A percentile compares a stretch with the other conserved stretches of the same genome.
Evolutionary conservation across 2,797 vertebrate genomes (phyloP).

Genomic region (Botia kubotai): DNA sequence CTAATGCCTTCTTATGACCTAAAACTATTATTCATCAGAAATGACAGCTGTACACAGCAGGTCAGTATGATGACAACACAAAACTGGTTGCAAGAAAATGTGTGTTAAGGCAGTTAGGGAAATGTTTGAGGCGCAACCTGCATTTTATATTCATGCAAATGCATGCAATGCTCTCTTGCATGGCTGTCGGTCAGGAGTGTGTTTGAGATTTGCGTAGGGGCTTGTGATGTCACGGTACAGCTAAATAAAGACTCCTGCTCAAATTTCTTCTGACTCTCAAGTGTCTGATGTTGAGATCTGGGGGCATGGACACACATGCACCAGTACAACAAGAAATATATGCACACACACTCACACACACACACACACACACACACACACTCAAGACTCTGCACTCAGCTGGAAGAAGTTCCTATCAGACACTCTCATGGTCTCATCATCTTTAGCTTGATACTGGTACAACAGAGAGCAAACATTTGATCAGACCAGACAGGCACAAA

Average conservation of each 20-base stretch:
- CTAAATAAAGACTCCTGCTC: conserved; percentile 29
- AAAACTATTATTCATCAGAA: neutral
- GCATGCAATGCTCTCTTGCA: neutral
- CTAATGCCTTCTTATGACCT: too few species aligned
- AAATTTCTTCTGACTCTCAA: conserved; percentile 17
- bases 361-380: conserved; percentile 36
- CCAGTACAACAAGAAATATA: conserved; percentile 15
- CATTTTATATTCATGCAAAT: neutral
- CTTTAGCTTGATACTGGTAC: too few species aligned
- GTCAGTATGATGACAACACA: neutral
- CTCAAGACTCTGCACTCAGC: neutral
- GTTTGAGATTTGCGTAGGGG: neutral
- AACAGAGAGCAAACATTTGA: neutral
- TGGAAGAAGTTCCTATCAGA: neutral
- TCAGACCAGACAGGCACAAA: neutral
- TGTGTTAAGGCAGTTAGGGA: neutral
- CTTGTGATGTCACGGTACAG: neutral
- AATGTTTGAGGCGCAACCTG: neutral
- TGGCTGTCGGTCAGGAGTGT: neutral
- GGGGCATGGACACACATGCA: neutral
- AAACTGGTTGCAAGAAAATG: neutral
- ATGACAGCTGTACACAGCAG: neutral
- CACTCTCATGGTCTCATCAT: neutral
- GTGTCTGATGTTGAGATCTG: neutral
- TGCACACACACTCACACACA: neutral